Evolutionary conservation across 2,113 vertebrate genomes (phyloP), one percentile per base, ranked within the genome.

Genomic region (Prietella phreatophila): DNA sequence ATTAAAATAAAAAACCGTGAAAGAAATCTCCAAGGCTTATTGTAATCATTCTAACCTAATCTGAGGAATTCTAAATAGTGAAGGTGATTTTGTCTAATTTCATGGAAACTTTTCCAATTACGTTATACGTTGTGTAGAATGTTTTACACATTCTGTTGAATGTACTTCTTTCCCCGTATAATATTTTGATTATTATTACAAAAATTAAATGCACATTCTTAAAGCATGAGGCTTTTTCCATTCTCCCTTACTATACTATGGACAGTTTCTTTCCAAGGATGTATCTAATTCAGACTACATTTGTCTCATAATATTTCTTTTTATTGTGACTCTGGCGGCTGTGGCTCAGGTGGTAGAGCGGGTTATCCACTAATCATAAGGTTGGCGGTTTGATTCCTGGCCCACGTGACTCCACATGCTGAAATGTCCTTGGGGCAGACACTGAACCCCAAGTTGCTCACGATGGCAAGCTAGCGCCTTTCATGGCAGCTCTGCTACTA

Each of bases 281-380:
- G 47, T 92, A 90, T 92, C 92, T 92, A 88, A 91, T 85, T 75
- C 86, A 88, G 53, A 20, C 17, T 81, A 20, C 27, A 42, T 89
- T 84, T 82, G 50, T 85, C 88, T 87, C 47, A 79, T n/a, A 2
- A n/a, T 30, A 13, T 15, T 53, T 78, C 27, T 53, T n/a, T 76
- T 76, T 19, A 39, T 20, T 9, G 3, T 47, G 19, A 65, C 27
- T 36, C 30, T 53, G 39, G 3, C 4, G 4, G 39, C 39, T 4
- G 39, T 42, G 4, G 39, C 39, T 42, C 39, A 42, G 39, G 39
- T 42, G 3, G 39, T 42, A 42, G 4, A 42, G 39, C 39, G 4
- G 39, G 39, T 42, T 42, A 4, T 42, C 39, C 39, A 42, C 39
- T 42, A 42, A 42, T 42, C 39, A 4, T 42, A 42, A 4, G 39